These are phyloP conservation scores for Nebria salina DNA, from an alignment of 2,888 invertebrate genomes.

Conservation along the genomic window DNA sequence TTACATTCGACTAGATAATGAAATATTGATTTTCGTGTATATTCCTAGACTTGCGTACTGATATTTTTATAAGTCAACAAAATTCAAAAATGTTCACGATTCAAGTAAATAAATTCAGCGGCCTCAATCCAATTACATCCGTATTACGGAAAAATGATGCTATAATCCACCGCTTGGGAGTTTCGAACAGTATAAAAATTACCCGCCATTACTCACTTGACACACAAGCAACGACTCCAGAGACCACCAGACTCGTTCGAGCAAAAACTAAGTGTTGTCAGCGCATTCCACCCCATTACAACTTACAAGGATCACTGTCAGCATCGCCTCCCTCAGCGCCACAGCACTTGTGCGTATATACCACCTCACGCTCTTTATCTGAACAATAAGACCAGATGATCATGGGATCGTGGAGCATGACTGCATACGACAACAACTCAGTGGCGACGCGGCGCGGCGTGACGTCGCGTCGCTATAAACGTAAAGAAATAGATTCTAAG, in stretches of 20 bases:
- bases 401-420: not conserved
- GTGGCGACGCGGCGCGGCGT: not conserved
- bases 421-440: not conserved
- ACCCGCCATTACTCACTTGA: not conserved
- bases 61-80: not conserved
- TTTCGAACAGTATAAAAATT: not conserved
- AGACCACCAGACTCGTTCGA: not conserved
- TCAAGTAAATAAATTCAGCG: not conserved
- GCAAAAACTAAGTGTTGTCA: not conserved
- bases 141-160: not conserved
- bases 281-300: conserved; percentile 1
- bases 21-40: not conserved
- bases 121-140: not conserved
- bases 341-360: not conserved
- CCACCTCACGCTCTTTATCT: not conserved
- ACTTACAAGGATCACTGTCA: not conserved
- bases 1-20: not conserved
- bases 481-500: not conserved
- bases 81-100: not conserved
- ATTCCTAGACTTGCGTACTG: not conserved
- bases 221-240: not conserved
- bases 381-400: not conserved
- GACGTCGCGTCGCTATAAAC: not conserved
- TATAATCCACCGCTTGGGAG: not conserved
- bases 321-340: not conserved